Evolutionary conservation across 2,888 invertebrate species (phyloP), one percentile per base, ranked within the genome.

Genomic region (Acleris emargana): DNA sequence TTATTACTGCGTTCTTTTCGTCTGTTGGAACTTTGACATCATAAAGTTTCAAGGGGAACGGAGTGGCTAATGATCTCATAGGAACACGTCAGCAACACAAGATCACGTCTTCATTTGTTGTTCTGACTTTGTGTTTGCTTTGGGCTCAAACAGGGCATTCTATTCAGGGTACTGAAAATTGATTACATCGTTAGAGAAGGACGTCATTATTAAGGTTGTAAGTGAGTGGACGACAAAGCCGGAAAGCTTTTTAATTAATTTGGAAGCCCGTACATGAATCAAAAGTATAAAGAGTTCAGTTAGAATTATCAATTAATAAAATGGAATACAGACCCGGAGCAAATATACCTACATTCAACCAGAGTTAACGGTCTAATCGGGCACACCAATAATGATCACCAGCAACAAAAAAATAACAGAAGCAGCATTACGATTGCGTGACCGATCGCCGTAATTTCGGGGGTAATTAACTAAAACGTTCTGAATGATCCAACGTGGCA

Each of bases 391-490:
- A 45, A 17, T 45, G n/a, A 60, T 49, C 32, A 55, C 22, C 16
- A 50, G 20, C 52, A 47, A 20, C 25, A 59, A 49, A 53, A 42
- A 64, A 64, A 32, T 32, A 32, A 67, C 50, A 58, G 52, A 22
- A 57, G 55, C 28, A 63, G 57, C 57, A 63, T 58, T 63, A 71
- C 58, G 61, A 51, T 76, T 80, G 86, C 89, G 89, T 89, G 88
- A 86, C 84, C 69, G 72, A 78, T 73, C 73, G 78, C 82, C 77
- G 86, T 89, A 81, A 89, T 86, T 83, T 82, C 73, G 71, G 71
- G 70, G 76, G 81, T 79, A 84, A 87, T 89, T 88, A 86, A 78
- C 79, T 81, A 80, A 80, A 82, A 74, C 78, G 80, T 78, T 83
- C 74, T 71, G 70, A 71, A 67, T 62, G 76, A 82, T 73, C 80